Conservation (phyloP, 2,888 invertebrate species). For the Lordiphosa andalusiaca region DNA sequence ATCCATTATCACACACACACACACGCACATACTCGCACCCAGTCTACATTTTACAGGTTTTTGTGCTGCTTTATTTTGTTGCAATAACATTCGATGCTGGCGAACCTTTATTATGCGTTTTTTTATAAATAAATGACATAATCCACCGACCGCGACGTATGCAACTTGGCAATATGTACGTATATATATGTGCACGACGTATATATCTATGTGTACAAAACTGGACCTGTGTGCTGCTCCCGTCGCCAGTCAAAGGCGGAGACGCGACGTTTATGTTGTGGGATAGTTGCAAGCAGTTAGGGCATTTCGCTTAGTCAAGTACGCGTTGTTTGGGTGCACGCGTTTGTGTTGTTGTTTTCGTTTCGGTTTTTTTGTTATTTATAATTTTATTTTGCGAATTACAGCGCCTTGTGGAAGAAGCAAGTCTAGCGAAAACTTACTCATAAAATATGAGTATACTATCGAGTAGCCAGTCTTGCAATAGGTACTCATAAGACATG, state of each 20-base stretch:
- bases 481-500: slow-evolving; percentile 17
- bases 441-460: no score
- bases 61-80: slow-evolving; percentile 46
- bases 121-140: slow-evolving; percentile 72
- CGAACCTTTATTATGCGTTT: slow-evolving; percentile 39
- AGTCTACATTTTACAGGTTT: slow-evolving; percentile 68
- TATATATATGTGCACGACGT: slow-evolving; percentile 35
- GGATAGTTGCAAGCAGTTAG: not conserved
- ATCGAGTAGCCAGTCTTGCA: not conserved
- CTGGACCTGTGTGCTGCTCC: slow-evolving; percentile 55
- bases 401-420: no score
- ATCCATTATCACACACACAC: slow-evolving; percentile 55
- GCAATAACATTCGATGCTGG: slow-evolving; percentile 46
- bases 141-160: slow-evolving; percentile 59
- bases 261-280: slow-evolving; percentile 19
- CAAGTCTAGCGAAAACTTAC: no score
- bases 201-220: slow-evolving; percentile 50
- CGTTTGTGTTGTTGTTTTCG: slow-evolving; percentile 11
- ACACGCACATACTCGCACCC: slow-evolving; percentile 38
- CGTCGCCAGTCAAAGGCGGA: slow-evolving; percentile 24
- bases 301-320: slow-evolving; percentile 1
- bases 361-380: no score
- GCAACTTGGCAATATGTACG: slow-evolving; percentile 27
- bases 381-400: no score
- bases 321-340: slow-evolving; percentile 12